Evolutionary conservation across 2,113 vertebrate genomes (phyloP), one percentile per base, ranked within the genome.

Genomic region (Seriola dumerili): DNA sequence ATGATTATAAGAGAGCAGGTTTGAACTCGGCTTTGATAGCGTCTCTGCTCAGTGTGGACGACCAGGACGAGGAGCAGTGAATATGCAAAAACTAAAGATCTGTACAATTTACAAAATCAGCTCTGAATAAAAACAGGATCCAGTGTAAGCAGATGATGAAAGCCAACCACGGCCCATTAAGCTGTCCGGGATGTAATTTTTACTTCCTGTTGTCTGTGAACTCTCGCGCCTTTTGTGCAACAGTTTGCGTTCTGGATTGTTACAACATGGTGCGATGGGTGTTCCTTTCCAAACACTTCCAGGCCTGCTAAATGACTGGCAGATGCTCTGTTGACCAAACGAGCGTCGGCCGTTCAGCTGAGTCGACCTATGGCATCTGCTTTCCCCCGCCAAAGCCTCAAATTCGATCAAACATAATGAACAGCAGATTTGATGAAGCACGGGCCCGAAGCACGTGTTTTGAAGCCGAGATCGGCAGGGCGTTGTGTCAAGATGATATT

Each of bases 291-390:
- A 93, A 89, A 77, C 80, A 78, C 79, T 87, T 63, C 52, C 78
- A 76, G 85, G 80, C 85, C 4, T 11, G 62, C 70, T 88, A 89
- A 93, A 90, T 81, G 90, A 87, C 80, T 87, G 90, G 78, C 93
- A 92, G 91, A 91, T 91, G 93, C 92, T 94, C 64, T 42, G 86
- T 85, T 90, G 92, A 92, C 91, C 90, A 74, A 75, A 83, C 80
- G 54, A 57, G 85, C 64, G 77, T 71, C 29, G 34, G 69, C 69
- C 19, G 74, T 89, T 79, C 80, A 61, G 86, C 55, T 21, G 69
- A 83, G 42, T 81, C 83, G 83, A 92, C 88, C 86, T 87, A 23
- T 84, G 68, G 86, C 89, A 69, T 85, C 90, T 87, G 89, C 78
- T 72, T 76, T 29, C 29, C 34, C 19, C 76, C 4, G 54, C 83